Conservation (phyloP, 2,797 vertebrate species). For the Platalea minor region DNA sequence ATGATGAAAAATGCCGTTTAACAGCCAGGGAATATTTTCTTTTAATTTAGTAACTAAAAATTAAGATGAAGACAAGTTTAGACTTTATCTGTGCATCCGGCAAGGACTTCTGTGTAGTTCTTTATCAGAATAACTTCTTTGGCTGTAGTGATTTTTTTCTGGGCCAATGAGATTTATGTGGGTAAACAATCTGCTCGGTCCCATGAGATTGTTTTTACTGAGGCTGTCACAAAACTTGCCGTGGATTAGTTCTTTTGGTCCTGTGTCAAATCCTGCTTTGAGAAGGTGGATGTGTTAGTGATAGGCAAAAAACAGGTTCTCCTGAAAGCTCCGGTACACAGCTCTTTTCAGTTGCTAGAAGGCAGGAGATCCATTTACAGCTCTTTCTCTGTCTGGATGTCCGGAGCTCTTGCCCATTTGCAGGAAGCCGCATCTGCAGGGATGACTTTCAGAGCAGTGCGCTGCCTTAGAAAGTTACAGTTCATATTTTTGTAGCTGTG, state of each 20-base stretch:
- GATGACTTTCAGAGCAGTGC: not conserved
- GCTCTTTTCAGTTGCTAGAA: not conserved
- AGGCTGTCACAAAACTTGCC: not conserved
- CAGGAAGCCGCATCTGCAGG: not conserved
- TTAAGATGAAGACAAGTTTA: not conserved
- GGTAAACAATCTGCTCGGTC: not conserved
- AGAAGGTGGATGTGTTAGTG: not conserved
- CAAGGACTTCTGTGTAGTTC: not conserved
- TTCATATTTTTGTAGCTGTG: not conserved
- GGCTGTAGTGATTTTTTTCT: not conserved
- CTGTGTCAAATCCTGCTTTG: not conserved
- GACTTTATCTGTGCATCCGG: not conserved
- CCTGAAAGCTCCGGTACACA: not conserved
- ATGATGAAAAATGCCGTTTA: not conserved
- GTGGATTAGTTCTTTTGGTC: not conserved
- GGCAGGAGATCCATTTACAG: not conserved
- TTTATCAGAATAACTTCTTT: not conserved
- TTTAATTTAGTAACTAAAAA: not conserved
- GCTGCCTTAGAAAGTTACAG: not conserved
- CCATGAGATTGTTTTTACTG: not conserved
- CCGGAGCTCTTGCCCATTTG: not conserved
- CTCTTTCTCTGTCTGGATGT: not conserved
- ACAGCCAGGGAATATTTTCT: not conserved
- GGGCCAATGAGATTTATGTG: accelerated
- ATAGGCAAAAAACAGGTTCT: not conserved